Evolutionary conservation across 2,888 invertebrate species (phyloP).

Genomic region (Amphipyra berbera): DNA sequence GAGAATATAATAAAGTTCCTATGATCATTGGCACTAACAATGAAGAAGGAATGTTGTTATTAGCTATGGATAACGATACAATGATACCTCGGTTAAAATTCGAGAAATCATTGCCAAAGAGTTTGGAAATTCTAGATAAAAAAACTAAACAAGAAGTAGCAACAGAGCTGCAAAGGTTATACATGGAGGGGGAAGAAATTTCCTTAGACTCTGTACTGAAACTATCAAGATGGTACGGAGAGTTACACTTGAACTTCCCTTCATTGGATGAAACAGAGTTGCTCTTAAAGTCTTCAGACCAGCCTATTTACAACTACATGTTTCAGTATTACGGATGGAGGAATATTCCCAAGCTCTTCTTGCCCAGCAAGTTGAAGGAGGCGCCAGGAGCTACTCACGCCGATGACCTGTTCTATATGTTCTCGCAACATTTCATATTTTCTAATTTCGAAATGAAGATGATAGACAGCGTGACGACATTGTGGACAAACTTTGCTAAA

Average conservation of each 20-base stretch:
- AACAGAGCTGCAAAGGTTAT: constrained; percentile 72
- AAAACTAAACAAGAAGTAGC: constrained; percentile 63
- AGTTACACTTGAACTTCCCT: constrained; percentile 68
- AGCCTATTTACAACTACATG: constrained; percentile 74
- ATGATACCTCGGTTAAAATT: constrained; percentile 68
- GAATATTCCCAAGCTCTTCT: constrained; percentile 67
- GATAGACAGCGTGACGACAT: constrained; percentile 73
- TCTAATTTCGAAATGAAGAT: constrained; percentile 71
- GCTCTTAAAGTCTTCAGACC: constrained; percentile 64
- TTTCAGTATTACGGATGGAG: constrained; percentile 74
- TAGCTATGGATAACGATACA: constrained; percentile 72
- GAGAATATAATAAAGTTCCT: constrained; percentile 78
- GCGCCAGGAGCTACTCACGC: constrained; percentile 76
- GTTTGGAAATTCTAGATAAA: constrained; percentile 69
- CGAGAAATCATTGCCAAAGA: constrained; percentile 75
- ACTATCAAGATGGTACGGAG: constrained; percentile 74
- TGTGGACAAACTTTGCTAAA: constrained; percentile 85
- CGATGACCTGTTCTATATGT: constrained; percentile 81
- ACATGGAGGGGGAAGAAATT: constrained; percentile 73
- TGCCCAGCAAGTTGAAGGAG: constrained; percentile 55
- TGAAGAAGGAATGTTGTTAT: constrained; percentile 76
- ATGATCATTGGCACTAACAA: constrained; percentile 75
- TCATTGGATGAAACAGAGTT: constrained; percentile 73
- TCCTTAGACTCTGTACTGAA: constrained; percentile 69
- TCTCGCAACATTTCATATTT: constrained; percentile 67